Base-by-base conservation (phyloP, 2,888 invertebrate genomes). In the Sesia bembeciformis region DNA sequence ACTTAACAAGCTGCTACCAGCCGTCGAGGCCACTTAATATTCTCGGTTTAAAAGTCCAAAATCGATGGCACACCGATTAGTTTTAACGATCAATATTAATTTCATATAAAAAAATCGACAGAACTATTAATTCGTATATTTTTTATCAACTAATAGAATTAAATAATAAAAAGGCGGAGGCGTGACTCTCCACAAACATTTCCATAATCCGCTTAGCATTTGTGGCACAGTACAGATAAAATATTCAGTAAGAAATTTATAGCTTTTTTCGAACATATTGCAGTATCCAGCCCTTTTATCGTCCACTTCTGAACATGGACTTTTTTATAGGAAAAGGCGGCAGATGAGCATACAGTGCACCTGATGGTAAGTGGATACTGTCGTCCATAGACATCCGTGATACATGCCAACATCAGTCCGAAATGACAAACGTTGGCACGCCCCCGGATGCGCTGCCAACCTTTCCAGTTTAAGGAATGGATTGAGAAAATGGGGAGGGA, bases 141-240 rank as follows among this genome's bases (percentile, higher is more conserved):
- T 50, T 50, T 39, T 50, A 50, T 50, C 6, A 8, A 5, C 50
- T 39, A 39, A 50, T 39, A 38, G 50, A 50, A 74, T 73, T 70
- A 76, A 68, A 68, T 72, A 75, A 74, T 71, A 70, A 50, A 68
- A 75, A 72, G 74, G 69, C 70, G 65, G 67, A 67, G 68, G 67
- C 70, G 68, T 77, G 74, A 72, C 66, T 64, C 67, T 58, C 64
- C 72, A 79, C 79, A 82, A 82, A 82, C 84, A 74, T 50, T 74
- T 65, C 64, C 63, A 62, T 84, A 85, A 86, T 84, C 84, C 81
- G 75, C 84, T 87, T 83, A 79, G 63, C 76, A 76, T 51, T 46
- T 7, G 46, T n/a, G 43, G 43, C 8, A 46, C 46, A 46, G 8
- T 46, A 46, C 3, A 46, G n/a, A 46, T 46, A 5, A 46, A 46